These are phyloP conservation scores for Tineola bisselliella DNA, from an alignment of 2,888 invertebrate species.

Conservation along the genomic window DNA sequence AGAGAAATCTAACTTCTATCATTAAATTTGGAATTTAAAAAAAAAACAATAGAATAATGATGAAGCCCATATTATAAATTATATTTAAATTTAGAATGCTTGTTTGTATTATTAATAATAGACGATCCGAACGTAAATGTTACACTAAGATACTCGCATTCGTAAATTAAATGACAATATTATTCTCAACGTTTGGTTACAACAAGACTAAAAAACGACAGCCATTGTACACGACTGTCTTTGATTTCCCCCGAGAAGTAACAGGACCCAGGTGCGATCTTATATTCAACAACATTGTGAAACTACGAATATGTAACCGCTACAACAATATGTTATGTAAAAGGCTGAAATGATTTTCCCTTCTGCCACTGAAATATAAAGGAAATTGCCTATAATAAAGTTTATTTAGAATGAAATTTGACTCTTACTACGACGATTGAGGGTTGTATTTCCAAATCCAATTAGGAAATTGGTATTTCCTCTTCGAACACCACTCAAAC, in stretches of 20 bases:
- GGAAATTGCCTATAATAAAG: background rate
- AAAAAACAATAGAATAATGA: too few species aligned
- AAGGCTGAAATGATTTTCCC: background rate
- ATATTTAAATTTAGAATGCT: too few species aligned
- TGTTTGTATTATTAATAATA: too few species aligned
- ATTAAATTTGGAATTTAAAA: too few species aligned
- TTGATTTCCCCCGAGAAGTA: constrained; percentile 2
- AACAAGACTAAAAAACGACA: background rate
- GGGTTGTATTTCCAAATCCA: constrained; percentile 1
- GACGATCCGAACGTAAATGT: too few species aligned
- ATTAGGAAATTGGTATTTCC: constrained; percentile 5
- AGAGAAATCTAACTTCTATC: too few species aligned
- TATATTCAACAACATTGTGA: background rate
- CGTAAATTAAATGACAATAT: background rate
- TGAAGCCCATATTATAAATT: too few species aligned
- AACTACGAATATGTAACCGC: constrained; percentile 1
- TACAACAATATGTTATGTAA: background rate
- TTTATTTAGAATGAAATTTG: background rate
- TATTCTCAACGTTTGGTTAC: background rate
- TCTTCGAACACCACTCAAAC: background rate
- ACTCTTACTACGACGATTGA: background rate
- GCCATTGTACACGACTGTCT: constrained; percentile 2
- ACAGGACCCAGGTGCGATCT: background rate
- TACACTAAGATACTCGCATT: background rate
- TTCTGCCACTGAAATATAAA: background rate